Base-by-base conservation (phyloP, 1,140 invertebrate genomes). In the Telenomus remus region DNA sequence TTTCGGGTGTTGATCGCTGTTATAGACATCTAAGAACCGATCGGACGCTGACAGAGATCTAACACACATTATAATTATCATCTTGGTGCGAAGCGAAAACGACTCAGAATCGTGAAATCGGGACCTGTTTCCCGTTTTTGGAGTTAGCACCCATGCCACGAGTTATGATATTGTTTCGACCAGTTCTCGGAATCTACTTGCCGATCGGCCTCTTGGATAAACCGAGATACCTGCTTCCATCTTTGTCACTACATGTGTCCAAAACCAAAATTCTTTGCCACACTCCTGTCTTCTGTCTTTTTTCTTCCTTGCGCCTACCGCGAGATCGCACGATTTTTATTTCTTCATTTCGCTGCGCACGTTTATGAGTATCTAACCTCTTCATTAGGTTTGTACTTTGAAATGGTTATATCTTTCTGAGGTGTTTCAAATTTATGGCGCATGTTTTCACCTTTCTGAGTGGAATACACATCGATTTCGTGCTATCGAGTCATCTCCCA, bases 131-230 rank as follows among this genome's bases (percentile, higher is more conserved):
- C 82, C 83, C 83, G 84, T 87, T 88, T 87, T 87, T 82, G 81
- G 81, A 64, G 57, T 77, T 80, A 78, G 78, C 79, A 83, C 73
- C 80, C 79, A 79, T 80, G 80, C 79, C 70, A 85, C 81, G 83
- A 88, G 83, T 88, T 88, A 88, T 88, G 86, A 88, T 87, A 88
- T 87, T 88, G 85, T 88, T 88, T 84, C 82, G 80, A 78, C 55
- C 63, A 55, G 68, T 88, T 88, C 85, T 86, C 49, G 82, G 86
- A 87, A 88, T 87, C 82, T 84, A 85, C 82, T 80, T 81, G 85
- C 70, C 48, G 76, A 78, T 78, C 71, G 44, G 47, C 53, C 12
- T 53, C 42, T 72, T 49, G 72, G 69, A 76, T 76, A 76, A 76
- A 69, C 69, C 60, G 33, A 65, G 63, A 69, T 72, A 49, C 57